Percentiles rank a stretch among this genome's conserved stretches.
phyloP scores from a whole-genome alignment of 2,888 invertebrate species.

The Amphipyra berbera region DNA sequence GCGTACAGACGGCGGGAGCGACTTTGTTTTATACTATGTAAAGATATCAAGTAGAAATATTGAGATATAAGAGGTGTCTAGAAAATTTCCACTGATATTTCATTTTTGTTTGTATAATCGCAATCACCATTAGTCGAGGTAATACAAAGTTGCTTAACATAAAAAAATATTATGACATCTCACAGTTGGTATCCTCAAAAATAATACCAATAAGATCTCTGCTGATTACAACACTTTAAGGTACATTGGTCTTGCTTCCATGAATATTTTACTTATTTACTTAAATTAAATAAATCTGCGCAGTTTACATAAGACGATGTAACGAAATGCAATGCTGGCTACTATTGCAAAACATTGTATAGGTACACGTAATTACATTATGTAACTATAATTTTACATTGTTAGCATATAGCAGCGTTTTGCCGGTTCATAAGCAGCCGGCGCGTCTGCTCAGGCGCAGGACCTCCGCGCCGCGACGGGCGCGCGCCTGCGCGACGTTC shows the following conservation, averaged over 20 bases:
- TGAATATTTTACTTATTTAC: slow-evolving; percentile 17
- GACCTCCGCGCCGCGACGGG: slow-evolving; percentile 54
- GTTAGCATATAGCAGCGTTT: slow-evolving; percentile 32
- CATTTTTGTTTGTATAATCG: slow-evolving; percentile 9
- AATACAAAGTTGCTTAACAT: slow-evolving; percentile 27
- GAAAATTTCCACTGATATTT: no score
- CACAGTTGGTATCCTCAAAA: slow-evolving; percentile 25
- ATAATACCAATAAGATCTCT: slow-evolving; percentile 43
- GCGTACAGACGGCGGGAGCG: no score
- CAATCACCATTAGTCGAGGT: slow-evolving; percentile 17
- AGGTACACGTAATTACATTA: slow-evolving; percentile 35
- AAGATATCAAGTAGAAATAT: no score
- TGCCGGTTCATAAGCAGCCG: slow-evolving; percentile 55
- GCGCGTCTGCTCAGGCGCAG: slow-evolving; percentile 62
- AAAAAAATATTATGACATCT: slow-evolving; percentile 28
- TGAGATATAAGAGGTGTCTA: not conserved
- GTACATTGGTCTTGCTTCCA: slow-evolving; percentile 49
- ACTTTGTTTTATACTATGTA: no score
- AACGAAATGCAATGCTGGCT: slow-evolving; percentile 34
- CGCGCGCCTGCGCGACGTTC: slow-evolving; percentile 68
- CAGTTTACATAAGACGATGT: slow-evolving; percentile 43
- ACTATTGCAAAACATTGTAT: slow-evolving; percentile 34
- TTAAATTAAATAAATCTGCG: slow-evolving; percentile 38
- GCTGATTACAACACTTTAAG: slow-evolving; percentile 39
- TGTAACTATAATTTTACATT: slow-evolving; percentile 34